Percentiles rank a stretch among this genome's conserved stretches.
These are phyloP conservation scores for Tetraodon nigroviridis DNA, from an alignment of 2,113 vertebrate species.

Conservation along the genomic window DNA sequence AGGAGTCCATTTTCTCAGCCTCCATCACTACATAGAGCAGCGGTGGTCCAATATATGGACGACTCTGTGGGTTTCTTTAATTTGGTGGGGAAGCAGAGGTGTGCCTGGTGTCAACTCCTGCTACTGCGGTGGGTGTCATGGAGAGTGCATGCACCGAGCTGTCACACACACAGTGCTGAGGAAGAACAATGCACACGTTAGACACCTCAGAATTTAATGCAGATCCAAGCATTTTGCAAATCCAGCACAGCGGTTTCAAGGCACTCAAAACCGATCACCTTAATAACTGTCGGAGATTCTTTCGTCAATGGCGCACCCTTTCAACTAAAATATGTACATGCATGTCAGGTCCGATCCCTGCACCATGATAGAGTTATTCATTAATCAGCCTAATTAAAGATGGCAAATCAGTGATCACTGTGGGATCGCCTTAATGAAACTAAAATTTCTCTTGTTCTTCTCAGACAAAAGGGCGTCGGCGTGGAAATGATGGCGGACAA, in stretches of 20 bases:
- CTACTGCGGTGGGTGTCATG: constrained; percentile 31
- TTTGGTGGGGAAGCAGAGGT: constrained; percentile 21
- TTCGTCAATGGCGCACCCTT: too few species aligned
- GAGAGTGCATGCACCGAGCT: background rate
- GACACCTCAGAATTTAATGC: too few species aligned
- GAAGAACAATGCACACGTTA: too few species aligned
- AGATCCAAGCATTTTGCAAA: too few species aligned
- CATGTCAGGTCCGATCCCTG: constrained; percentile 1
- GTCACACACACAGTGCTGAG: too few species aligned
- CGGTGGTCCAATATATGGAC: constrained; percentile 41
- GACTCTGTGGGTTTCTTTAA: constrained; percentile 40
- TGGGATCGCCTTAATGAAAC: constrained; percentile 24
- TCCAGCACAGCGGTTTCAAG: too few species aligned
- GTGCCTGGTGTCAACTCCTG: constrained; percentile 14
- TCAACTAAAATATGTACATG: too few species aligned
- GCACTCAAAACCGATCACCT: background rate
- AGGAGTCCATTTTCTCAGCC: constrained; percentile 43
- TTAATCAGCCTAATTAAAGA: constrained; percentile 40
- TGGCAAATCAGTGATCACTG: constrained; percentile 41
- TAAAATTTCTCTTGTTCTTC: constrained; percentile 18
- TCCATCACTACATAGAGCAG: constrained; percentile 34
- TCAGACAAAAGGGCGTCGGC: constrained; percentile 22
- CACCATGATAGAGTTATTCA: constrained; percentile 24
- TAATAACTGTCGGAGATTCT: too few species aligned
- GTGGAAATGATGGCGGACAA: background rate